These are phyloP conservation scores for Copidosoma floridanum DNA, from an alignment of 1,140 invertebrate species.

Conservation along the genomic window DNA sequence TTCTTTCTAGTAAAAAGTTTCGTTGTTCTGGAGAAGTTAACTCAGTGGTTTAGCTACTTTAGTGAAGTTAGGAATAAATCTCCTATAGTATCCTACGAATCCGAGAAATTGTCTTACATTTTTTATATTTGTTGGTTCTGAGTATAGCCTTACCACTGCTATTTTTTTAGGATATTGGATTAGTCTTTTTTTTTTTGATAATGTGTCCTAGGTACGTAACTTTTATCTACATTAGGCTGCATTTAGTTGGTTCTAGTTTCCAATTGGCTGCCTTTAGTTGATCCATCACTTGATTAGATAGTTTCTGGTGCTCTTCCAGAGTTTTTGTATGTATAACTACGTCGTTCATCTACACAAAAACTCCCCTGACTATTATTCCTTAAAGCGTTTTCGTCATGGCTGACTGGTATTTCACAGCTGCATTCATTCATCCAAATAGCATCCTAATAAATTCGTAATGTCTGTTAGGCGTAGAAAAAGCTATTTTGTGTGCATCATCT, in stretches of 20 bases:
- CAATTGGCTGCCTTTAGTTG: background rate
- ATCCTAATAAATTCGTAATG: slow-evolving; percentile 43
- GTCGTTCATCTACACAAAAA: slow-evolving; percentile 52
- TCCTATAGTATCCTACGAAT: slow-evolving; percentile 2
- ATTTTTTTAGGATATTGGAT: background rate
- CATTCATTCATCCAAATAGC: slow-evolving; percentile 45
- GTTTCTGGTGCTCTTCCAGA: slow-evolving; percentile 37
- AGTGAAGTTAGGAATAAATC: background rate
- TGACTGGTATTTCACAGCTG: slow-evolving; percentile 43
- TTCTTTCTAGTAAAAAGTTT: background rate
- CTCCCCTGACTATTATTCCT: slow-evolving; percentile 37
- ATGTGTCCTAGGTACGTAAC: background rate
- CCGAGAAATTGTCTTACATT: slow-evolving; percentile 10
- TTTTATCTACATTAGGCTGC: background rate
- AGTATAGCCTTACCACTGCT: background rate
- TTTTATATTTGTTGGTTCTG: background rate
- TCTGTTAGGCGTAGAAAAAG: slow-evolving; percentile 41
- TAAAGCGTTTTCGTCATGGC: slow-evolving; percentile 44
- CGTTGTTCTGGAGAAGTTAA: background rate
- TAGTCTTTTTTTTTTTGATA: background rate
- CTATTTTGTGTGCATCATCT: slow-evolving; percentile 48
- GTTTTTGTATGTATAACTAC: slow-evolving; percentile 43
- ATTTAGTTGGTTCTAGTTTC: background rate
- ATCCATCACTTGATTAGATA: background rate
- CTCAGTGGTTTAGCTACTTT: background rate